Evolutionary conservation across 2,888 invertebrate genomes (phyloP).

Genomic region (Tridacna crocea): DNA sequence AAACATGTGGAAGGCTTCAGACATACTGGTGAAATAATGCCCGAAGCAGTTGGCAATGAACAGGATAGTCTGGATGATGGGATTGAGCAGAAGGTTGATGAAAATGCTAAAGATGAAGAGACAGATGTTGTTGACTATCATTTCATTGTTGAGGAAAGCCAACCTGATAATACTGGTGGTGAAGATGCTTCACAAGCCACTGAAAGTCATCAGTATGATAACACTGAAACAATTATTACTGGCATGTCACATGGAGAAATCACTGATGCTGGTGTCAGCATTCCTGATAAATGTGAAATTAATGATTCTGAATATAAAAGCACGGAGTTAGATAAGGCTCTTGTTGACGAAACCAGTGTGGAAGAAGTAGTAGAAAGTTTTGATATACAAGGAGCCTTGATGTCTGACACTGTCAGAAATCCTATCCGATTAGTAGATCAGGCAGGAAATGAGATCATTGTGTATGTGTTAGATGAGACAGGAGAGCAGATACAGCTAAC

Average conservation of each 20-base stretch:
- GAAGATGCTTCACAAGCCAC: neutral
- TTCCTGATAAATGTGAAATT: neutral
- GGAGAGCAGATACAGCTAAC: conserved; percentile 19
- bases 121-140: neutral
- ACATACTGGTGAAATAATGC: neutral
- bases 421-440: conserved; percentile 27
- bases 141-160: neutral
- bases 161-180: neutral
- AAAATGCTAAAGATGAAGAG: neutral
- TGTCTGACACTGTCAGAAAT: neutral
- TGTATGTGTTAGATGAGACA: conserved; percentile 32
- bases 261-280: neutral
- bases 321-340: neutral
- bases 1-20: neutral
- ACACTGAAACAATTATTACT: neutral
- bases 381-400: neutral
- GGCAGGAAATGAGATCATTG: conserved; percentile 31
- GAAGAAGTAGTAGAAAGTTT: neutral
- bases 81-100: neutral
- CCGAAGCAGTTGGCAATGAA: neutral
- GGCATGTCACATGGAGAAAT: neutral
- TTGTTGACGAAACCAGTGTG: neutral
- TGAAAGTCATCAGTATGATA: neutral
- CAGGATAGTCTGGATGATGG: neutral
- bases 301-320: neutral